phyloP scores from a whole-genome alignment of 2,797 vertebrate species.

The Falco biarmicus region DNA sequence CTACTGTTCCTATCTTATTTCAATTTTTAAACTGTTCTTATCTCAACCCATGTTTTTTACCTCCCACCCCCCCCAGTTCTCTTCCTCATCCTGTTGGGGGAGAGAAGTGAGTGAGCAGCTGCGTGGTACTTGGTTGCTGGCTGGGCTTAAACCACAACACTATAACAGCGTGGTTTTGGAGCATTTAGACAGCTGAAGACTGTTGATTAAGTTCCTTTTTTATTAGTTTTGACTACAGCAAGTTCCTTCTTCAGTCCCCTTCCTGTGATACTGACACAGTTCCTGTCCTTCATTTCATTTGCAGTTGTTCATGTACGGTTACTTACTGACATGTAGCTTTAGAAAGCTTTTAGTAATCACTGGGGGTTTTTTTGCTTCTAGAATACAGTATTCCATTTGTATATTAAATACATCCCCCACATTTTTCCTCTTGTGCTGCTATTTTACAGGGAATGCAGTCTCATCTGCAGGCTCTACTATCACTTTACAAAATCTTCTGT shows the following conservation, averaged over 20 bases:
- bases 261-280: background rate
- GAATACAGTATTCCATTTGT: background rate
- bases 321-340: background rate
- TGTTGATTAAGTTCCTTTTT: background rate
- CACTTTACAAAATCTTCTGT: conserved; percentile 89
- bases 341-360: background rate
- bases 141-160: too few species aligned
- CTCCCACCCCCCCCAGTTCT: too few species aligned
- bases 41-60: too few species aligned
- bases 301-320: background rate
- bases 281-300: background rate
- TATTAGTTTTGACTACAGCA: background rate
- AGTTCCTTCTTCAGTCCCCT: background rate
- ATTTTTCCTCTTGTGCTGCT: conserved; percentile 13
- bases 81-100: too few species aligned
- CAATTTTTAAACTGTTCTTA: too few species aligned
- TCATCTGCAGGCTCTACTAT: conserved; percentile 87
- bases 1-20: too few species aligned
- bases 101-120: too few species aligned
- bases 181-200: background rate
- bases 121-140: too few species aligned
- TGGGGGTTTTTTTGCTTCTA: background rate
- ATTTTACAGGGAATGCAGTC: conserved; percentile 85
- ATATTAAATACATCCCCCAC: background rate
- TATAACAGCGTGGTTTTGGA: background rate